phyloP scores from a whole-genome alignment of 2,797 vertebrate genomes.

The Eptatretus atami region DNA sequence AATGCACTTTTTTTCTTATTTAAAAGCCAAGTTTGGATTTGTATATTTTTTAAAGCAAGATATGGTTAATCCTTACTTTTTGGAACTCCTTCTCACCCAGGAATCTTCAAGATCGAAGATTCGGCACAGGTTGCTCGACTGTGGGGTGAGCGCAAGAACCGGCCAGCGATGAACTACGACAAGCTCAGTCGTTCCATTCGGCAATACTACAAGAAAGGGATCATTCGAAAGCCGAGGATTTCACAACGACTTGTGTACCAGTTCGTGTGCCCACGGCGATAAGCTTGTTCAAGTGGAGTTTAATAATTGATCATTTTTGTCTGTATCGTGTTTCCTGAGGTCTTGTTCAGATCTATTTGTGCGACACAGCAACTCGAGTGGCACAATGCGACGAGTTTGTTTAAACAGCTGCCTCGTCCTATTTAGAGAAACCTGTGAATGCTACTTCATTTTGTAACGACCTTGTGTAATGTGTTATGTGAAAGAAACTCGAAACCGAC shows the following conservation, averaged over 20 bases:
- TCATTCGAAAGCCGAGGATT: conserved; percentile 79
- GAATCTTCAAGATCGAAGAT: conserved; percentile 95
- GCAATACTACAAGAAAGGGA: conserved; percentile 97
- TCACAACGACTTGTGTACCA: conserved; percentile 96
- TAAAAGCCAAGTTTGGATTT: not conserved
- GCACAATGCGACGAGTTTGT: too few relatives aligned
- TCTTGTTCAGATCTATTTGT: too few relatives aligned
- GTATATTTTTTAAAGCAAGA: not conserved
- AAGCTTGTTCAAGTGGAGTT: too few relatives aligned
- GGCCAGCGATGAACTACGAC: conserved; percentile 96
- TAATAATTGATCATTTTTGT: too few relatives aligned
- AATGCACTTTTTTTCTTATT: not conserved
- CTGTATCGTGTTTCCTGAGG: too few relatives aligned
- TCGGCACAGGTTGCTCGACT: conserved; percentile 78
- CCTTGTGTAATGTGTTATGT: too few relatives aligned
- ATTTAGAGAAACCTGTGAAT: too few relatives aligned
- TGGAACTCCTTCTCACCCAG: conserved; percentile 14
- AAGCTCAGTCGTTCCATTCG: conserved; percentile 96
- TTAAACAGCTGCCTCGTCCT: too few relatives aligned
- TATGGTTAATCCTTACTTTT: not conserved
- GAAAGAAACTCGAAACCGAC: too few relatives aligned
- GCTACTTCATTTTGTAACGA: too few relatives aligned
- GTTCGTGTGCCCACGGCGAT: conserved; percentile 41
- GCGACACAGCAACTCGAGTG: too few relatives aligned
- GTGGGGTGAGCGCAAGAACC: conserved; percentile 85